phyloP scores from a whole-genome alignment of 2,888 invertebrate species.

The Dasypolia templi region DNA sequence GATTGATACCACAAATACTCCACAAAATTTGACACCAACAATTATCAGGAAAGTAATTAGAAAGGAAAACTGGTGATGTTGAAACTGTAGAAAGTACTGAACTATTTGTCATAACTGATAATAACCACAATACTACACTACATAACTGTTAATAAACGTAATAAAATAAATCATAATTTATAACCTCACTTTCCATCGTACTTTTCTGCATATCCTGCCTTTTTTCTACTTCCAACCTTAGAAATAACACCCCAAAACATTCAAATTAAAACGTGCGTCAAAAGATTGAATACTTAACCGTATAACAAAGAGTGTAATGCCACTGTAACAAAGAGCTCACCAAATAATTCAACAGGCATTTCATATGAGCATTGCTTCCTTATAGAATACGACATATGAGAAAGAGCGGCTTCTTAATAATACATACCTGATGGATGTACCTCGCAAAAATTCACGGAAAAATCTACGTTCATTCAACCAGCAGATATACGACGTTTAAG shows the following conservation, averaged over 20 bases:
- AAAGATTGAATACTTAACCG: constrained; percentile 55
- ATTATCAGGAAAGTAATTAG: too few relatives aligned
- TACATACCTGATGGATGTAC: constrained; percentile 64
- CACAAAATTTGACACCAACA: background rate
- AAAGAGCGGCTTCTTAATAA: constrained; percentile 57
- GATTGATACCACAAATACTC: background rate
- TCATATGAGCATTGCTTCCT: constrained; percentile 68
- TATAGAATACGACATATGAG: constrained; percentile 62
- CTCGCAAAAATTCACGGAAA: constrained; percentile 41
- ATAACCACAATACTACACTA: too few relatives aligned
- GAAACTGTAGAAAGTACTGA: background rate
- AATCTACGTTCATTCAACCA: constrained; percentile 50
- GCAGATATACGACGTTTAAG: background rate
- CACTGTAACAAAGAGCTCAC: constrained; percentile 55
- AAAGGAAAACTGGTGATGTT: background rate
- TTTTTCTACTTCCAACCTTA: background rate
- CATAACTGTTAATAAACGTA: too few relatives aligned
- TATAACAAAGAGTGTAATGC: constrained; percentile 57
- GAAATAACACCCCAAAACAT: constrained; percentile 30
- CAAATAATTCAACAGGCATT: constrained; percentile 67
- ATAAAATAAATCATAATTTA: background rate
- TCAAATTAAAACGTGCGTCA: constrained; percentile 60
- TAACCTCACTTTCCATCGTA: background rate
- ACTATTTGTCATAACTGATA: too few relatives aligned
- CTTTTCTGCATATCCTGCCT: background rate